Conservation (phyloP, 2,797 vertebrate species). For the Miichthys miiuy region DNA sequence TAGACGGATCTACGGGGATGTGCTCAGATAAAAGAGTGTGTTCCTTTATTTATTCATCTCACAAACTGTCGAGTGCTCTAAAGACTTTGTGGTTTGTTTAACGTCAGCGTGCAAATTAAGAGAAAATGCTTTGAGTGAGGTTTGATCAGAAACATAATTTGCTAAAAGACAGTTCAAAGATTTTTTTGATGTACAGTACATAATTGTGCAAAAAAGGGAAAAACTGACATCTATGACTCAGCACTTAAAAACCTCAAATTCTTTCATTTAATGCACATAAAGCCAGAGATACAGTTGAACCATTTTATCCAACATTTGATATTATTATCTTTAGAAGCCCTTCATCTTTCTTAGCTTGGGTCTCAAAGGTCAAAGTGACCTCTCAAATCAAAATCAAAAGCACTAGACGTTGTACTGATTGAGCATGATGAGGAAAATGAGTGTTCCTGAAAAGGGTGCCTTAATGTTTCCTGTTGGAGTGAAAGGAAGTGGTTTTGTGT, state of each 20-base stretch:
- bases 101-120: conserved; percentile 56
- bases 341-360: conserved; percentile 42
- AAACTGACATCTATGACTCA: conserved; percentile 16
- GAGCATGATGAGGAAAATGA: conserved; percentile 71
- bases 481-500: conserved; percentile 59
- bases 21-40: conserved; percentile 72
- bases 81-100: conserved; percentile 70
- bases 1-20: conserved; percentile 77
- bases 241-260: conserved; percentile 5
- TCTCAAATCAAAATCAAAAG: conserved; percentile 72
- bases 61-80: conserved; percentile 74
- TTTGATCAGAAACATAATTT: conserved; percentile 50
- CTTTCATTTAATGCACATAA: neutral
- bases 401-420: conserved; percentile 56
- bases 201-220: conserved; percentile 11
- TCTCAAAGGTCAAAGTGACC: conserved; percentile 67
- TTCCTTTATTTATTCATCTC: conserved; percentile 82
- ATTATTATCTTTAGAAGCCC: conserved; percentile 51
- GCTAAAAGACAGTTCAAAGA: conserved; percentile 28
- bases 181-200: neutral
- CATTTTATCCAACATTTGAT: conserved; percentile 18
- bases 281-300: neutral
- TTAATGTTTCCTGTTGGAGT: conserved; percentile 48
- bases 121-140: conserved; percentile 42
- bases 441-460: conserved; percentile 58